Conservation (phyloP, 2,888 invertebrate genomes). For the Papilio protenor region DNA sequence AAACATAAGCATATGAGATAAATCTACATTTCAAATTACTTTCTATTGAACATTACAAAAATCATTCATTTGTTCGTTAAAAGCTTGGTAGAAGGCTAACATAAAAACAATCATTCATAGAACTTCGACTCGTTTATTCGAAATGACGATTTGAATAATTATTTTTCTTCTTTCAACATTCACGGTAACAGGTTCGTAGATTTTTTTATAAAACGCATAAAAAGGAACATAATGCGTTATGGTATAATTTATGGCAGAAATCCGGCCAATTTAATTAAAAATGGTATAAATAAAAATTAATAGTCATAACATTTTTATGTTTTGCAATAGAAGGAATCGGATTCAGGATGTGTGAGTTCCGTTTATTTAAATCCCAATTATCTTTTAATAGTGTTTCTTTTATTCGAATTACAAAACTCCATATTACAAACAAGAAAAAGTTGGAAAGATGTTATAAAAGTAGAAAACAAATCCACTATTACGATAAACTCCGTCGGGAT, state of each 20-base stretch:
- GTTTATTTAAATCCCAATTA: not conserved
- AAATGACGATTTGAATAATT: not conserved
- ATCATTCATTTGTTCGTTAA: not conserved
- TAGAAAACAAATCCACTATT: conserved; percentile 1
- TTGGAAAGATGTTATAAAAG: not conserved
- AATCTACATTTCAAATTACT: not conserved
- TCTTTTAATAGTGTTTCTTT: not conserved
- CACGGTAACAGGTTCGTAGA: not conserved
- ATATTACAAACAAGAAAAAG: not conserved
- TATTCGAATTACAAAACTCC: not conserved
- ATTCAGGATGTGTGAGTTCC: not conserved
- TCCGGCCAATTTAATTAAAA: conserved; percentile 27
- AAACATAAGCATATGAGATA: too few species aligned
- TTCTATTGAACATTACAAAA: not conserved
- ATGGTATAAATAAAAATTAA: conserved; percentile 17
- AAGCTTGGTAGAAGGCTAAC: not conserved
- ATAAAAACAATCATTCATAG: not conserved
- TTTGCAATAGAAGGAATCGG: not conserved
- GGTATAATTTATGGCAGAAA: conserved; percentile 11
- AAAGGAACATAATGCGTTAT: not conserved
- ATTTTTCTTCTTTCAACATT: not conserved
- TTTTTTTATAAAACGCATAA: not conserved
- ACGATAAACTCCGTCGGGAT: conserved; percentile 25
- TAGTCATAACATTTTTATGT: not conserved
- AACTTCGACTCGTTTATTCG: not conserved